phyloP scores from a whole-genome alignment of 2,797 vertebrate species.

The Neosilurus hyrtlii region DNA sequence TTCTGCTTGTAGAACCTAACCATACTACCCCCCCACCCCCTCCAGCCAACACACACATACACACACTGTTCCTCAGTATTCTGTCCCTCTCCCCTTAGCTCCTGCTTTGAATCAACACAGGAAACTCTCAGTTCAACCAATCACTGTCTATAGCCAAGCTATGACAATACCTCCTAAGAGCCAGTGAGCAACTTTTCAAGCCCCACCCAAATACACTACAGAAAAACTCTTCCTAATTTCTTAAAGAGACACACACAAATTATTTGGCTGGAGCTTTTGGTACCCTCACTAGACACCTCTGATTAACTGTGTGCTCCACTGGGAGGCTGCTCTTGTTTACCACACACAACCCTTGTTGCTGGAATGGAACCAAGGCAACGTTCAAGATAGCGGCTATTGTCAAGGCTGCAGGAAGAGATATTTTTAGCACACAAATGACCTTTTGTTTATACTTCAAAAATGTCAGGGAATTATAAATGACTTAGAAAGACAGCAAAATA shows the following conservation, averaged over 20 bases:
- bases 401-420: constrained; percentile 6
- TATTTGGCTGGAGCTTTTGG: constrained; percentile 33
- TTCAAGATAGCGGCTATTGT: constrained; percentile 10
- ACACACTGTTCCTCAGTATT: constrained; percentile 24
- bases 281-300: constrained; percentile 12
- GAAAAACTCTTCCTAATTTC: constrained; percentile 41
- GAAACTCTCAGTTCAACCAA: constrained; percentile 72
- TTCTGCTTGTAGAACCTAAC: constrained; percentile 24
- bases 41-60: neutral
- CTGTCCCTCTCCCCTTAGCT: constrained; percentile 10
- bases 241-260: constrained; percentile 64
- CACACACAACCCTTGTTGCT: constrained; percentile 33
- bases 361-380: constrained; percentile 38
- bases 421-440: neutral
- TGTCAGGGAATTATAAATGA: neutral
- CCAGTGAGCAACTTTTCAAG: constrained; percentile 33
- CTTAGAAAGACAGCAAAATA: neutral
- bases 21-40: constrained; percentile 23
- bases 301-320: constrained; percentile 33
- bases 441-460: neutral
- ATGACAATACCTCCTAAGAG: constrained; percentile 48
- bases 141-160: constrained; percentile 52
- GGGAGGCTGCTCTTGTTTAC: constrained; percentile 46
- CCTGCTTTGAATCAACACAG: constrained; percentile 82
- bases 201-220: constrained; percentile 52